These are phyloP conservation scores for Altica lythri DNA, from an alignment of 2,888 invertebrate species.

Conservation along the genomic window DNA sequence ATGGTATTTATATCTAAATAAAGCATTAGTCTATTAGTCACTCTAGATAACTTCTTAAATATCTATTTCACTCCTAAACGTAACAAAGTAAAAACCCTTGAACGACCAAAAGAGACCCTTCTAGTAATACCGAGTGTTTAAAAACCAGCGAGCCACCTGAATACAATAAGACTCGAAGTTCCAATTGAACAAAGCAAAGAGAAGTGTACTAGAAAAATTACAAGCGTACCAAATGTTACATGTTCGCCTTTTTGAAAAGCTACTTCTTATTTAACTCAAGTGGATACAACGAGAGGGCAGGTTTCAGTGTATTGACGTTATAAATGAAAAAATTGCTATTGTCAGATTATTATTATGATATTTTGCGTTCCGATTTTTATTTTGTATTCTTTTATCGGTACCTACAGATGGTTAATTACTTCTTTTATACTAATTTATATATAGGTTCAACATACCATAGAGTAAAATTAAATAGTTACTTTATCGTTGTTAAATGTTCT, in stretches of 20 bases:
- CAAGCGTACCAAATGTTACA: slow-evolving; percentile 30
- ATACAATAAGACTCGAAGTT: slow-evolving; percentile 24
- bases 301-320: slow-evolving; percentile 26
- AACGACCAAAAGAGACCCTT: slow-evolving; percentile 13
- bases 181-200: slow-evolving; percentile 30
- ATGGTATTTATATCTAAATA: too few relatives aligned
- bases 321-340: slow-evolving; percentile 27
- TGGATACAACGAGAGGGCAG: background rate
- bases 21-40: too few relatives aligned
- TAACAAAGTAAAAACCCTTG: too few relatives aligned
- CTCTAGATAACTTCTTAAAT: too few relatives aligned
- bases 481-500: too few relatives aligned
- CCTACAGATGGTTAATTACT: too few relatives aligned
- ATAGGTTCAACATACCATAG: too few relatives aligned
- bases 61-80: too few relatives aligned
- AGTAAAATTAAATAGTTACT: too few relatives aligned
- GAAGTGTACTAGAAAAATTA: slow-evolving; percentile 30
- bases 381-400: too few relatives aligned
- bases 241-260: slow-evolving; percentile 21
- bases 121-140: slow-evolving; percentile 21
- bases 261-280: slow-evolving; percentile 22
- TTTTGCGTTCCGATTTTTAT: too few relatives aligned
- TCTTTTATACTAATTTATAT: too few relatives aligned
- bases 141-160: slow-evolving; percentile 14
- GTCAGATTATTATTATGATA: slow-evolving; percentile 11